Evolutionary conservation across 2,113 vertebrate species (phyloP).

Genomic region (Sphaerodactylus townsendi): DNA sequence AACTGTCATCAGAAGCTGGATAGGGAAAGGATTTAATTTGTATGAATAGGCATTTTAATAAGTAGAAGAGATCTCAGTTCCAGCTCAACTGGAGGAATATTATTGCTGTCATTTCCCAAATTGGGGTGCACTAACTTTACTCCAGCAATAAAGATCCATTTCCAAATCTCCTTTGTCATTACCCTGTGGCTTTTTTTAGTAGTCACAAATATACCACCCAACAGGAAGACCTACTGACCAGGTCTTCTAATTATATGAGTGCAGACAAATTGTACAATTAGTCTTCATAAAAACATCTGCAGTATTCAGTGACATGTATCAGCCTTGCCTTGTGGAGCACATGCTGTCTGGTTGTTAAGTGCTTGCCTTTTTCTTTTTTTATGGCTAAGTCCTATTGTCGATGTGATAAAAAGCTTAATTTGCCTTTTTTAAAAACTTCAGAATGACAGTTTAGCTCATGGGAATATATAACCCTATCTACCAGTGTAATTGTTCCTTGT

Average conservation of each 20-base stretch:
- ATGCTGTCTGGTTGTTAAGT: conserved; percentile 40
- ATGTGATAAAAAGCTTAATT: conserved; percentile 50
- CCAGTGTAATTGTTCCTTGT: conserved; percentile 30
- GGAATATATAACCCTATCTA: conserved; percentile 39
- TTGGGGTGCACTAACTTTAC: conserved; percentile 72
- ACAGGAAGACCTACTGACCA: conserved; percentile 11
- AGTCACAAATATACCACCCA: conserved; percentile 18
- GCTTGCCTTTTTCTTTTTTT: conserved; percentile 32
- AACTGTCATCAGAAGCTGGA: conserved; percentile 75
- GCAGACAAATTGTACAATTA: conserved; percentile 55
- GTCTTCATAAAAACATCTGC: conserved; percentile 40
- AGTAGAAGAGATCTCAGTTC: conserved; percentile 73
- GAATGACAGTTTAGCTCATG: conserved; percentile 21
- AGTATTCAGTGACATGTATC: conserved; percentile 33
- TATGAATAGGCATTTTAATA: conserved; percentile 82
- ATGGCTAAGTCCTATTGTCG: conserved; percentile 30
- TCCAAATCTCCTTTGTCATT: conserved; percentile 58
- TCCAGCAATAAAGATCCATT: conserved; percentile 44
- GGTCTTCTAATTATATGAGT: conserved; percentile 52
- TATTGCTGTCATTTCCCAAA: conserved; percentile 72
- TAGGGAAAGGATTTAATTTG: conserved; percentile 80
- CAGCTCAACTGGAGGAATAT: conserved; percentile 67
- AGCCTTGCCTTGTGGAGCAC: conserved; percentile 47
- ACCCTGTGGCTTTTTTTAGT: conserved; percentile 27
- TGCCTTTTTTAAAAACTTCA: conserved; percentile 38